Evolutionary conservation across 2,888 invertebrate genomes (phyloP).

Genomic region (Dendrolimus houi): DNA sequence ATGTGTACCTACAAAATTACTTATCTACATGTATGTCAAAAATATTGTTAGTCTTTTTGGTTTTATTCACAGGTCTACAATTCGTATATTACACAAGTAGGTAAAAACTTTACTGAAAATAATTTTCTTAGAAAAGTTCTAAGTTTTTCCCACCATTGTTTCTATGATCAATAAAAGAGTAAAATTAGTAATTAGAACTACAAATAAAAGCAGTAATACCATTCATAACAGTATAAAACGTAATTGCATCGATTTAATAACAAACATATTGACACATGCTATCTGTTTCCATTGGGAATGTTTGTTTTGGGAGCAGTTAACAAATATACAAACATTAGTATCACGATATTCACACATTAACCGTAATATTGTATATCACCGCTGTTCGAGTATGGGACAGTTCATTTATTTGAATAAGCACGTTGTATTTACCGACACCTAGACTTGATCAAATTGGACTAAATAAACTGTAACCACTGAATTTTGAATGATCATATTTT

Average conservation of each 20-base stretch:
- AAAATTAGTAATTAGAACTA: no score
- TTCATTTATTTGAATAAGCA: neutral
- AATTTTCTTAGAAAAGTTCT: no score
- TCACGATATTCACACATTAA: conserved; percentile 12
- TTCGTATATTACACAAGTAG: no score
- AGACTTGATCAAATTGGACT: neutral
- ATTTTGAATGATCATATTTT: neutral
- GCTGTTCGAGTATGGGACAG: neutral
- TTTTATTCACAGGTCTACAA: no score
- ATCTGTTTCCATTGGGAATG: conserved; percentile 46
- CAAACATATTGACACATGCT: conserved; percentile 15
- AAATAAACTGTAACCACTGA: neutral
- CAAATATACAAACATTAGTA: conserved; percentile 31
- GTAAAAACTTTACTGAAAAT: no score
- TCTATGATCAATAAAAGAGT: no score
- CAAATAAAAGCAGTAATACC: neutral
- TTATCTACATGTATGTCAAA: no score
- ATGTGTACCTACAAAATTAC: no score
- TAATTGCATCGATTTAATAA: neutral
- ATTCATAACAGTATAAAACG: neutral
- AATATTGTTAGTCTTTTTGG: no score
- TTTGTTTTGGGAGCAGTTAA: conserved; percentile 42
- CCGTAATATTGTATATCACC: neutral
- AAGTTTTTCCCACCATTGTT: no score
- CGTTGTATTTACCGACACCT: neutral